Conservation (phyloP, 2,797 vertebrate species). For the Notoglanidium macrostoma region DNA sequence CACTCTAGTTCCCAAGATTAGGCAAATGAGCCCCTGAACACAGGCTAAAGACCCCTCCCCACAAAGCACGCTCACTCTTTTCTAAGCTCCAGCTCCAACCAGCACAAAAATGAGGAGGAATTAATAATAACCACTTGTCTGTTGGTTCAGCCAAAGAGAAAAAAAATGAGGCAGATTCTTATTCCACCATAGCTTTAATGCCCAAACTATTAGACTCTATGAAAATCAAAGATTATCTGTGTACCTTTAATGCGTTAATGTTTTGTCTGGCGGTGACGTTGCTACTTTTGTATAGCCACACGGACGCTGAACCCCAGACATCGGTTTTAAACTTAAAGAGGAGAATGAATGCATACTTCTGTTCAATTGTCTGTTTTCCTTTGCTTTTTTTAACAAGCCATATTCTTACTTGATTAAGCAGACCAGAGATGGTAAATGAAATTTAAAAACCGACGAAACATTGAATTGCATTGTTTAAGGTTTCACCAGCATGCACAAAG, state of each 20-base stretch:
- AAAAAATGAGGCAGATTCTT: constrained; percentile 50
- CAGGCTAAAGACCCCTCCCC: constrained; percentile 71
- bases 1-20: constrained; percentile 86
- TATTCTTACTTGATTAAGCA: neutral
- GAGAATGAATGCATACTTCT: neutral
- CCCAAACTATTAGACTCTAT: neutral
- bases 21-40: constrained; percentile 80
- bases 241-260: neutral
- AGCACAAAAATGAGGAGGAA: constrained; percentile 55
- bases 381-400: neutral
- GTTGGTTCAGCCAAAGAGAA: constrained; percentile 32
- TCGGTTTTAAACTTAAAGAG: neutral
- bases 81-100: constrained; percentile 61
- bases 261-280: neutral
- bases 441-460: neutral
- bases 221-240: no score
- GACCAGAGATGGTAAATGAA: neutral
- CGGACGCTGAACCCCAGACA: neutral
- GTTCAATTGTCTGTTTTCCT: neutral
- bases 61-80: constrained; percentile 62
- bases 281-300: neutral
- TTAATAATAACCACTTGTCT: constrained; percentile 51
- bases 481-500: neutral
- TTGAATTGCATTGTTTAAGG: neutral
- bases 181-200: constrained; percentile 39